phyloP scores from a whole-genome alignment of 92 coral and sea anemone genomes.

The Anthopleura xanthogrammica region DNA sequence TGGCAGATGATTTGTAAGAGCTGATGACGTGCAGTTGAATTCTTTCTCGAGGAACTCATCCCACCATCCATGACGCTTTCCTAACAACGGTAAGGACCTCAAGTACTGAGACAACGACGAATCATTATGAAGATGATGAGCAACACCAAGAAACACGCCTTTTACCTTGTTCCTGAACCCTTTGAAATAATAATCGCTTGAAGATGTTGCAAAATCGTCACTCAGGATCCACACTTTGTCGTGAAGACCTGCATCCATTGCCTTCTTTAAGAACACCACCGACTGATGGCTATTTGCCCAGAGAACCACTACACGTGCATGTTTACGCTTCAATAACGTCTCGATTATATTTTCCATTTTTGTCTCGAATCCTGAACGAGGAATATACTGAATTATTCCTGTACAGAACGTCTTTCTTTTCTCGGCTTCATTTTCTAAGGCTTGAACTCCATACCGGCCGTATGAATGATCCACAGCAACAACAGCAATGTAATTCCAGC shows the following conservation, averaged over 20 bases:
- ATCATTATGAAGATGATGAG: slow-evolving; percentile 27
- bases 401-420: slow-evolving; percentile 41
- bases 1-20: background rate
- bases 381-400: slow-evolving; percentile 31
- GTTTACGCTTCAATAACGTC: slow-evolving; percentile 29
- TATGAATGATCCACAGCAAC: slow-evolving; percentile 53
- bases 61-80: slow-evolving; percentile 46
- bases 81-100: background rate
- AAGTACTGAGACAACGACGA: background rate
- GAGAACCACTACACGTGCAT: slow-evolving; percentile 29
- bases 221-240: slow-evolving; percentile 57
- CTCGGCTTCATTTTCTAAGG: slow-evolving; percentile 45
- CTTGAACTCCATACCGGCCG: slow-evolving; percentile 55
- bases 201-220: slow-evolving; percentile 52
- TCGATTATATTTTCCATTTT: slow-evolving; percentile 48
- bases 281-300: slow-evolving; percentile 58
- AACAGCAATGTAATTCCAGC: slow-evolving; percentile 58
- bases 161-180: slow-evolving; percentile 3
- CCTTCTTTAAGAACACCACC: slow-evolving; percentile 34
- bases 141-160: slow-evolving; percentile 35
- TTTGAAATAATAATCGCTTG: slow-evolving; percentile 12
- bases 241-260: slow-evolving; percentile 33
- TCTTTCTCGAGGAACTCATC: slow-evolving; percentile 31
- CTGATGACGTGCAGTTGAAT: slow-evolving; percentile 38
- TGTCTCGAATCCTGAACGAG: slow-evolving; percentile 39